Evolutionary conservation across 2,888 invertebrate genomes (phyloP).

Genomic region (Rotaria magnacalcarata): DNA sequence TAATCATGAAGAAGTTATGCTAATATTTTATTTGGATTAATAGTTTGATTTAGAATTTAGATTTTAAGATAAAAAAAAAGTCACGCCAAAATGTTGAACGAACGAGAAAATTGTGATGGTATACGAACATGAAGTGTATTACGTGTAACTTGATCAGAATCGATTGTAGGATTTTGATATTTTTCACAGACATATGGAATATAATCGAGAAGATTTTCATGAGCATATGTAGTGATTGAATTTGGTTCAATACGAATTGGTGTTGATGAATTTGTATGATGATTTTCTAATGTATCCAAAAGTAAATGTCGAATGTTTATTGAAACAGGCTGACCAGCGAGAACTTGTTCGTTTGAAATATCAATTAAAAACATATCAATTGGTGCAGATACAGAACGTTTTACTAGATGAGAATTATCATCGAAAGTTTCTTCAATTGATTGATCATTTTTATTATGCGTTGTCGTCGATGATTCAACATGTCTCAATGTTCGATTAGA

Average conservation of each 20-base stretch:
- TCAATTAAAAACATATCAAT: conserved; percentile 30
- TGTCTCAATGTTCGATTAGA: background rate
- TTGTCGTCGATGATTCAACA: background rate
- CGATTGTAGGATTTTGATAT: conserved; percentile 2
- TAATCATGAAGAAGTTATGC: too few relatives aligned
- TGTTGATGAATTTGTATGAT: background rate
- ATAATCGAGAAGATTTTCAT: conserved; percentile 19
- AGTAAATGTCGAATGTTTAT: conserved; percentile 31
- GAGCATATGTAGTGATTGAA: background rate
- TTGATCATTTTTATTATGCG: background rate
- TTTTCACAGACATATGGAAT: conserved; percentile 28
- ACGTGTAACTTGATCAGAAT: background rate
- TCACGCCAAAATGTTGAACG: background rate
- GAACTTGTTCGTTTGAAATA: conserved; percentile 20
- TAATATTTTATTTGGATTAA: too few relatives aligned
- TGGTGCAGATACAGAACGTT: background rate
- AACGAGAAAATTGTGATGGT: conserved; percentile 16
- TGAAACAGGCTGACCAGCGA: background rate
- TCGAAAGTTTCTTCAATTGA: background rate
- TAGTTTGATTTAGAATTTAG: background rate
- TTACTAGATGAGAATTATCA: background rate
- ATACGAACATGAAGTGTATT: conserved; percentile 5
- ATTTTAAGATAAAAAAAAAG: background rate
- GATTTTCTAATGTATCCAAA: conserved; percentile 9
- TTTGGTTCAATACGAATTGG: conserved; percentile 17